Percentiles rank a stretch among this genome's conserved stretches.
Conservation (phyloP, 2,888 invertebrate species). For the Diachrysia chrysitis region DNA sequence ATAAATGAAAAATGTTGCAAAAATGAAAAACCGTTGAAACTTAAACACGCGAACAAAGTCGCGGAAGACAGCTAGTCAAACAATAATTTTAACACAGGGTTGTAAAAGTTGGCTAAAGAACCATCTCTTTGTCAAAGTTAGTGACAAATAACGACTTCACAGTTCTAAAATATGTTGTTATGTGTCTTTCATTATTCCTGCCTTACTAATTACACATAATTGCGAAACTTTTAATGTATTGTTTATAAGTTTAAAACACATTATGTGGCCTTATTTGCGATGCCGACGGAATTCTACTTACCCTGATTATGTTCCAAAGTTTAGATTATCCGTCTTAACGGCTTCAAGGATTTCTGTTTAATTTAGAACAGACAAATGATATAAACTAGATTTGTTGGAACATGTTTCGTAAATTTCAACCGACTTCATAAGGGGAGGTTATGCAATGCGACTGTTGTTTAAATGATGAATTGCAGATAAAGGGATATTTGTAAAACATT, state of each 20-base stretch:
- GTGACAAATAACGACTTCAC: neutral
- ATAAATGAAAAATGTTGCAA: no score
- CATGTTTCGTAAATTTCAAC: neutral
- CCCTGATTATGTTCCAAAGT: neutral
- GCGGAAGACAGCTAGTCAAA: no score
- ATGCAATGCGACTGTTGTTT: neutral
- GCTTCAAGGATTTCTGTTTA: neutral
- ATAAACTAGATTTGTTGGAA: neutral
- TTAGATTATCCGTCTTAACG: neutral
- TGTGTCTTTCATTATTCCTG: neutral
- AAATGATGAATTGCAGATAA: neutral
- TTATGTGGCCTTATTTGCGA: neutral
- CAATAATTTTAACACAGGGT: no score
- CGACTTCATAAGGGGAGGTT: neutral
- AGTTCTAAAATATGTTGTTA: neutral
- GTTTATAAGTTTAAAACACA: neutral
- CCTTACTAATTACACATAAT: neutral
- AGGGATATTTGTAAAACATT: no score
- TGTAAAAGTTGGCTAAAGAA: no score
- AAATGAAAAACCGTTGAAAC: no score
- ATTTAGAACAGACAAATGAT: neutral
- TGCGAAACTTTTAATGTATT: neutral
- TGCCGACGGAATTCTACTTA: neutral
- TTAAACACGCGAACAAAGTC: no score
- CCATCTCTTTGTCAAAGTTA: neutral